Conservation (phyloP, 1,140 invertebrate species). For the Thaumetopoea pityocampa region DNA sequence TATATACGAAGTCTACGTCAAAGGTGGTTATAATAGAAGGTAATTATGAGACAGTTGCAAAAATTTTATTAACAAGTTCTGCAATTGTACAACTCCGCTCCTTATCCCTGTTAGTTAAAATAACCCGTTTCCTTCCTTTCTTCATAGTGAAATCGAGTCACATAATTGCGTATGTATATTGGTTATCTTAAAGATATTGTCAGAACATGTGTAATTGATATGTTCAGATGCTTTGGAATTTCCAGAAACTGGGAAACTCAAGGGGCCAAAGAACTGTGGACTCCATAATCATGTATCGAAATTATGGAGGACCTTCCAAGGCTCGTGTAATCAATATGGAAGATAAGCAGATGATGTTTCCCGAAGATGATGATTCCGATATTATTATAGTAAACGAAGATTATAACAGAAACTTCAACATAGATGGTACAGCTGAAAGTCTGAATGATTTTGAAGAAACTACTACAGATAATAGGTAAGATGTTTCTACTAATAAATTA, state of each 20-base stretch:
- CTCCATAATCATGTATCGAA: constrained; percentile 57
- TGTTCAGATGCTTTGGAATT: constrained; percentile 83
- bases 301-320: constrained; percentile 45
- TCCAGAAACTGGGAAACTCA: constrained; percentile 81
- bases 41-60: no score
- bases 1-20: no score
- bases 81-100: no score
- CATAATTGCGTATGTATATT: no score
- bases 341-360: constrained; percentile 61
- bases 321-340: constrained; percentile 43
- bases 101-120: no score
- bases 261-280: constrained; percentile 68
- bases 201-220: constrained; percentile 63
- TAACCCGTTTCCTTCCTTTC: no score
- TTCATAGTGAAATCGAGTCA: no score
- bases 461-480: constrained; percentile 36
- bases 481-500: background rate
- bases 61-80: no score
- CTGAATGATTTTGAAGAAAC: constrained; percentile 36
- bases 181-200: no score
- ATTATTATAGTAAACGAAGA: constrained; percentile 69
- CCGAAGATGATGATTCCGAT: constrained; percentile 63
- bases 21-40: no score
- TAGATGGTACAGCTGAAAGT: constrained; percentile 30
- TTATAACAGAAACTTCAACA: constrained; percentile 45